Conservation (phyloP, 2,888 invertebrate genomes). For the Strigamia maritima region DNA sequence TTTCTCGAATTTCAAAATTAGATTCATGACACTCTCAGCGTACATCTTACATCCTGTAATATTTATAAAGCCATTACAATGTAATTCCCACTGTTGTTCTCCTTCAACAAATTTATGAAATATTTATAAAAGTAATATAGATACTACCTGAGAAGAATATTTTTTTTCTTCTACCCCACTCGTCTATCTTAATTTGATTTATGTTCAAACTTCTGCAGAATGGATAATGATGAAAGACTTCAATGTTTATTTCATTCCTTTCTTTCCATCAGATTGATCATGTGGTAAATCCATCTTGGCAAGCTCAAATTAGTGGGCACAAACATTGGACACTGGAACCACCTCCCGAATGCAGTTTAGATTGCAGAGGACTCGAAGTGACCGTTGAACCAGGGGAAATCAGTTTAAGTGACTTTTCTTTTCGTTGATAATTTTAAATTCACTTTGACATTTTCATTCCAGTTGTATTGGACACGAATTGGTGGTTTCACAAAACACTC, state of each 20-base stretch:
- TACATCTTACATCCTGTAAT: background rate
- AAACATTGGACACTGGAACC: constrained; percentile 89
- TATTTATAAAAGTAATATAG: constrained; percentile 32
- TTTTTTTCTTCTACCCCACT: background rate
- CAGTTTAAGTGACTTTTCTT: constrained; percentile 62
- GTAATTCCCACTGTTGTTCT: background rate
- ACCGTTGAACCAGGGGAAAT: constrained; percentile 83
- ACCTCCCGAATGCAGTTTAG: constrained; percentile 84
- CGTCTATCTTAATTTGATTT: background rate
- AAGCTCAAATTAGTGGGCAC: constrained; percentile 84
- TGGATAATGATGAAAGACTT: background rate
- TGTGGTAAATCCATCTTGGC: constrained; percentile 92
- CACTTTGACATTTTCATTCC: constrained; percentile 50
- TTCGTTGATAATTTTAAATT: background rate
- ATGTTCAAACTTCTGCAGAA: constrained; percentile 2
- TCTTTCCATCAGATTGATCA: constrained; percentile 75
- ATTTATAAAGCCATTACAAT: background rate
- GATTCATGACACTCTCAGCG: background rate
- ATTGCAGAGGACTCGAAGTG: constrained; percentile 67
- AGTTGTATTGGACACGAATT: constrained; percentile 92
- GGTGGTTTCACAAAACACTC: constrained; percentile 90
- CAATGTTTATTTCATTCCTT: constrained; percentile 5
- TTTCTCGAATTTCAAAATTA: background rate
- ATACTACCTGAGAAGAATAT: background rate
- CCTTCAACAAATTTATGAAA: background rate